These are phyloP conservation scores for Zaprionus taronus DNA, from an alignment of 1,140 invertebrate species.

Conservation along the genomic window DNA sequence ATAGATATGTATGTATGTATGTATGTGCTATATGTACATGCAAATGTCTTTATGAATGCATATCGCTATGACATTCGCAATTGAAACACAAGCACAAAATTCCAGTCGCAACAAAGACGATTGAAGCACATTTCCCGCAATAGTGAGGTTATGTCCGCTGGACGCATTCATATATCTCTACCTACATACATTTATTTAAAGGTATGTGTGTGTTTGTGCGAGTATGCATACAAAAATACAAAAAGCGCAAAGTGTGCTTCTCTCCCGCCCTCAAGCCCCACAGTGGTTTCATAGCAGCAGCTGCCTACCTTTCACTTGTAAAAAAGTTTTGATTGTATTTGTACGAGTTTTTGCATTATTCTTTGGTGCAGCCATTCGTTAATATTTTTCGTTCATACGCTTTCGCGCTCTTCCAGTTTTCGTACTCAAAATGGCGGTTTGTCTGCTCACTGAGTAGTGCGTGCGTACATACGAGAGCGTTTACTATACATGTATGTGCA, in stretches of 20 bases:
- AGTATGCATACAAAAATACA: conserved; percentile 21
- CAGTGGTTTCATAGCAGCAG: conserved; percentile 44
- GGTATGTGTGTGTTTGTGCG: conserved; percentile 13
- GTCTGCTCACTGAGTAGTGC: conserved; percentile 34
- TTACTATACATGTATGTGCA: conserved; percentile 33
- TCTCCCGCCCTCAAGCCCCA: conserved; percentile 35
- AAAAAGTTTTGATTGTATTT: conserved; percentile 65
- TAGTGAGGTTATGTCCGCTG: conserved; percentile 74
- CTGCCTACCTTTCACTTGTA: conserved; percentile 71
- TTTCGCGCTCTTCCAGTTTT: conserved; percentile 68
- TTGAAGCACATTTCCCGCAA: conserved; percentile 67
- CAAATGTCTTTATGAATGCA: conserved; percentile 17
- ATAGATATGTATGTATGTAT: background rate
- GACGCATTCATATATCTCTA: conserved; percentile 20
- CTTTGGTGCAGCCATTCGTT: conserved; percentile 71
- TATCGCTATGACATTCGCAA: conserved; percentile 26
- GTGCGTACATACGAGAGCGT: conserved; percentile 23
- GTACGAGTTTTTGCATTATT: conserved; percentile 69
- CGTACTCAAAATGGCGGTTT: conserved; percentile 76
- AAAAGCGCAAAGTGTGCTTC: conserved; percentile 34
- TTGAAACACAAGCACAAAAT: conserved; percentile 38
- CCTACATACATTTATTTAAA: conserved; percentile 1
- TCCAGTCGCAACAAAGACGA: conserved; percentile 47
- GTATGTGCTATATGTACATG: background rate
- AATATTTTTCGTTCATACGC: conserved; percentile 64